Evolutionary conservation across 2,888 invertebrate species (phyloP), one percentile per base, ranked within the genome.

Genomic region (Conchocele bisecta): DNA sequence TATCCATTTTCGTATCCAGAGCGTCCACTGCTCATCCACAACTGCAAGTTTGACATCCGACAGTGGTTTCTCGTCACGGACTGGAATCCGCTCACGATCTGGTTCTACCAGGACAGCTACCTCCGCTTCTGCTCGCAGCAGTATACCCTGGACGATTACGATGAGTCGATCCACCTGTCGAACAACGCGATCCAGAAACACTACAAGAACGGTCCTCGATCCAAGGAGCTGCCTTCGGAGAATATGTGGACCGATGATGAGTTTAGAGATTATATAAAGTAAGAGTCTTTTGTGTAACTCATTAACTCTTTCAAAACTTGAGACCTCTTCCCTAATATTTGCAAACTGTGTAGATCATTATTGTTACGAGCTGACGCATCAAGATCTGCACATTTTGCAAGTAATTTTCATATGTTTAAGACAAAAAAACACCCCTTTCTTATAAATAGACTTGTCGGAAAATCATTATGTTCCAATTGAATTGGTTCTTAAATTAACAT

Each of bases 1-100:
- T 35, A 11, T 35, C 13, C 11, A 35, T 69, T 70, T 93, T 93
- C 76, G 63, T 70, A 93, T 93, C 74, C 93, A 97, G 97, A 98
- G 92, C 94, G 95, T 70, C 98, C 98, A 0, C 92, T 98, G 58
- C 94, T 97, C 50, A 94, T 98, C 79, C 95, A 97, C 91, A 94
- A 95, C 86, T 97, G 97, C 1, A 98, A 98, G 92, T 98, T 98
- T 90, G 98, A 98, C 91, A 97, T 98, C 82, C 93, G 98, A 5
- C 98, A 98, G 91, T 98, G 98, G 98, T 98, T 98, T 92, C 92
- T 98, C 75, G 95, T 98, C 28, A 97, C 97, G 0, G 96, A 95
- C 89, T 95, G 96, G 86, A 96, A 97, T 88, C 98, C 98, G 0
- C 92, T 98, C 35, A 95, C 96, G 0, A 94, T 98, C 72, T 98